A percentile compares a stretch with the other conserved stretches of the same genome.
Conservation (phyloP, 2,888 invertebrate species). For the Drosophila tanythrix region DNA sequence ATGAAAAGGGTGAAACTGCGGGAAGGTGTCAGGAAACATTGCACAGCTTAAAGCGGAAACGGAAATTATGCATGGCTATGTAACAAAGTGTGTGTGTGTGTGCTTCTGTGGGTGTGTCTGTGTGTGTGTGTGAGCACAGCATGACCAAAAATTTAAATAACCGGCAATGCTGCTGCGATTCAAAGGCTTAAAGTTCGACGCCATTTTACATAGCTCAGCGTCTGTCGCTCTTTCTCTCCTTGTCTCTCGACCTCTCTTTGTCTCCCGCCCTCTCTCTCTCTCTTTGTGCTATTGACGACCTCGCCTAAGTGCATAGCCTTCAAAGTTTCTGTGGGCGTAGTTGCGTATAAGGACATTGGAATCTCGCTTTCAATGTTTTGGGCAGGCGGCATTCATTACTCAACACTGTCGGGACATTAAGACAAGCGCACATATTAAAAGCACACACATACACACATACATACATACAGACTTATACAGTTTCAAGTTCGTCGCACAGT, state of each 20-base stretch:
- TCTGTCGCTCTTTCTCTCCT: neutral
- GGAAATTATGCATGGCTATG: constrained; percentile 45
- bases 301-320: constrained; percentile 76
- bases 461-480: neutral
- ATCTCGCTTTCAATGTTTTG: constrained; percentile 65
- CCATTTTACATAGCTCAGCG: constrained; percentile 45
- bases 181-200: constrained; percentile 54
- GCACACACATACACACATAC: constrained; percentile 16
- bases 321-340: constrained; percentile 53
- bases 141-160: constrained; percentile 48
- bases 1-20: constrained; percentile 56
- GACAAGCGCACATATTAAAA: constrained; percentile 61
- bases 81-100: constrained; percentile 14
- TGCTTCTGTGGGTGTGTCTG: constrained; percentile 10
- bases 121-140: constrained; percentile 15
- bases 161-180: constrained; percentile 33
- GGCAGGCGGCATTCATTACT: constrained; percentile 71
- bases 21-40: constrained; percentile 52
- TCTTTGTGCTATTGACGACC: constrained; percentile 61
- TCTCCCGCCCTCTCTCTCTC: constrained; percentile 1
- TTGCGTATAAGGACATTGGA: constrained; percentile 66
- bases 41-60: constrained; percentile 46
- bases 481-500: constrained; percentile 61
- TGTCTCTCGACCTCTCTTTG: constrained; percentile 9
- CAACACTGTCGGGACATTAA: constrained; percentile 68